Percentiles rank a stretch among this genome's conserved stretches.
Conservation (phyloP, 1,140 invertebrate species). For the Lepidotrigona ventralis region DNA sequence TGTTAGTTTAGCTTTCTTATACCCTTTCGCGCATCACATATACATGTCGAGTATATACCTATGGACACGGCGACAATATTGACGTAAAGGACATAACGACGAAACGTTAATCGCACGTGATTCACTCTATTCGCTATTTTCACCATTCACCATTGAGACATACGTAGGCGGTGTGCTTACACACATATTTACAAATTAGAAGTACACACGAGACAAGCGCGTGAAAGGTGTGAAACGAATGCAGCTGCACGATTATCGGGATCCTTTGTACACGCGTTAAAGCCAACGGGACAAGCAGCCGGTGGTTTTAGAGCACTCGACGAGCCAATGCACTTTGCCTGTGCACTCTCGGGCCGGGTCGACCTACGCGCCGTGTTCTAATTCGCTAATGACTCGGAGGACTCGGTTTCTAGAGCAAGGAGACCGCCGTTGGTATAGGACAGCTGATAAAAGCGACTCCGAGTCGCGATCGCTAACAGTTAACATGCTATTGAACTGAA, state of each 20-base stretch:
- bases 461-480: background rate
- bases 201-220: background rate
- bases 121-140: background rate
- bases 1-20: background rate
- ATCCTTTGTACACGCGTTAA: background rate
- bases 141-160: background rate
- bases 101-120: background rate
- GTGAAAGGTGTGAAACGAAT: background rate
- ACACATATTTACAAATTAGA: background rate
- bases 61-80: background rate
- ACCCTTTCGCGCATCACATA: background rate
- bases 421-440: background rate
- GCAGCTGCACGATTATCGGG: background rate
- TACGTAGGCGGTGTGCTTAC: too few species aligned
- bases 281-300: background rate
- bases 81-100: background rate
- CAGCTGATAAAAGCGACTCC: background rate
- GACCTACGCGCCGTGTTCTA: conserved; percentile 59
- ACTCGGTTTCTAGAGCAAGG: conserved; percentile 54
- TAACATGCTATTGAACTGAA: background rate
- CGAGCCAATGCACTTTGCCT: conserved; percentile 27
- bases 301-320: background rate
- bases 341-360: background rate
- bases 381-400: conserved; percentile 68
- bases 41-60: background rate